Evolutionary conservation across 2,113 vertebrate species (phyloP), one percentile per base, ranked within the genome.

Genomic region (Syngnathus floridae): DNA sequence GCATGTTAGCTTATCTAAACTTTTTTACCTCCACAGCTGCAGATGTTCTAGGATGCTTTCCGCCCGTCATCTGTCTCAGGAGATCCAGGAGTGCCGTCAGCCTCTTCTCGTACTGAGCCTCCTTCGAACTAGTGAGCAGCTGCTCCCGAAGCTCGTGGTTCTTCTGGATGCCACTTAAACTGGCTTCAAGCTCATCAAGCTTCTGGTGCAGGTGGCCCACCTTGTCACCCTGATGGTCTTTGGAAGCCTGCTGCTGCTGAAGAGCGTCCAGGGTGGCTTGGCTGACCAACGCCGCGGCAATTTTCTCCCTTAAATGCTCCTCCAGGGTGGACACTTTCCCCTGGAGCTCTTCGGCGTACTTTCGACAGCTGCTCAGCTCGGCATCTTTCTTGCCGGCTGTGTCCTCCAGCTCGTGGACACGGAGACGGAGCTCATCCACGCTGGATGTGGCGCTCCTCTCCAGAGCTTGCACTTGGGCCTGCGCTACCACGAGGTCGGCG

Each of bases 241-340:
- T 82, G 63, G 60, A 31, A 14, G 38, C 31, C 64, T 79, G 69
- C 56, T 75, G 67, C 63, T 75, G 67, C 63, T 92, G 93, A 68
- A 95, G 72, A 26, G 93, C 92, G 37, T 91, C 91, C 21, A 93
- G 90, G 6, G 94, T 91, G 64, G 90, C 91, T 64, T 95, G 92
- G 83, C 86, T 93, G 64, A 93, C 92, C 22, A 95, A 83, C 5
- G 82, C 88, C 8, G 86, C 89, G 16, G 93, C 92, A 62, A 93
- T 82, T 26, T 93, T 94, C 67, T 97, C 93, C 73, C 91, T 83
- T 60, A 98, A 85, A 10, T 69, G 67, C 19, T 91, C 91, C 84
- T 96, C 93, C 41, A 99, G 86, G 45, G 88, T 76, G 5, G 73
- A 48, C 56, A 96, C 79, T 66, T 80, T 91, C 49, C 76, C 76